phyloP scores from a whole-genome alignment of 2,113 vertebrate genomes.

The Phrynocephalus versicolor region DNA sequence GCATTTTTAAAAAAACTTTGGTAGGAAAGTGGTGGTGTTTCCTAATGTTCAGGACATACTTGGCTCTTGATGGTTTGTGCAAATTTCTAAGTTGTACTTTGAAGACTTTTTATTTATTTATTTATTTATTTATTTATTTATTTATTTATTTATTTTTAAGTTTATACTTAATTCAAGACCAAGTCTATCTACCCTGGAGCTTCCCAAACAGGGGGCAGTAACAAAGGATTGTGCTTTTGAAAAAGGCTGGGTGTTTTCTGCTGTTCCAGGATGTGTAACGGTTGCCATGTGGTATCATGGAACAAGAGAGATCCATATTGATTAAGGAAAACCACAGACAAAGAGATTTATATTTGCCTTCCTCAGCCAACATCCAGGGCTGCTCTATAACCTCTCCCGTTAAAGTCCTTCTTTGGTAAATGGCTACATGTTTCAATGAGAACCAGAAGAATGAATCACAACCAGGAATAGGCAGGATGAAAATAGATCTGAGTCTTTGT shows the following conservation, averaged over 20 bases:
- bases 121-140: too few species aligned
- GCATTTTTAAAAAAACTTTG: too few species aligned
- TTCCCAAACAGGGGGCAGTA: too few species aligned
- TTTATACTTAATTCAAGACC: too few species aligned
- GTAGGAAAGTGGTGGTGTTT: too few species aligned
- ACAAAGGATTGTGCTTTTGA: background rate
- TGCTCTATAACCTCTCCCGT: background rate
- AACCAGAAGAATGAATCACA: conserved; percentile 62
- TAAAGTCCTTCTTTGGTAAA: background rate
- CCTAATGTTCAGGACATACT: too few species aligned
- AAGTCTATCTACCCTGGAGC: too few species aligned
- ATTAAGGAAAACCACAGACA: too few species aligned
- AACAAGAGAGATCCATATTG: background rate
- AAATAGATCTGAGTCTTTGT: conserved; percentile 20
- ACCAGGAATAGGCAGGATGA: conserved; percentile 40
- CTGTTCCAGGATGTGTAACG: background rate
- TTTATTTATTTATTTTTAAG: too few species aligned
- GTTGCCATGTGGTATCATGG: background rate
- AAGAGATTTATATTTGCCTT: background rate
- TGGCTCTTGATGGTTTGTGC: too few species aligned
- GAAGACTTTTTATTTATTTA: too few species aligned
- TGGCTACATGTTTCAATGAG: conserved; percentile 46
- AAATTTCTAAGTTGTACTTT: too few species aligned
- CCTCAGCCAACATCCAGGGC: background rate
- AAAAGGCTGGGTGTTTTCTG: background rate